Evolutionary conservation across 1,140 invertebrate species (phyloP).

Genomic region (Camponotus vicinus): DNA sequence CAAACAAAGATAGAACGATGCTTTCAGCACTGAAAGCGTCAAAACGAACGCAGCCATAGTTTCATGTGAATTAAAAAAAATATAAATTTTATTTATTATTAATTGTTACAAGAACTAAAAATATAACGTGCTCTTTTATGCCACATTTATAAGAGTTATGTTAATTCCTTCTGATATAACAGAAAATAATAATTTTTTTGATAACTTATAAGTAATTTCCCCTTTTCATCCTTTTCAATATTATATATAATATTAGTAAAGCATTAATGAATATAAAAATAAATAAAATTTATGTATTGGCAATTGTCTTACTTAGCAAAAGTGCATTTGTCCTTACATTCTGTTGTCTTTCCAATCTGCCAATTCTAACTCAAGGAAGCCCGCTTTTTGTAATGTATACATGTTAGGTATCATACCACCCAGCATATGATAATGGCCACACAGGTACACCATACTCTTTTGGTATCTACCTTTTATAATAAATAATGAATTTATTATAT

Average conservation of each 20-base stretch:
- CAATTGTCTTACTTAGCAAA: not conserved
- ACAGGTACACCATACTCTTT: constrained; percentile 92
- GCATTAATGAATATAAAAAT: not conserved
- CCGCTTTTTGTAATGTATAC: constrained; percentile 94
- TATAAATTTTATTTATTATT: too few species aligned
- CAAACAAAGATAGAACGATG: too few species aligned
- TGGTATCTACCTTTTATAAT: constrained; percentile 81
- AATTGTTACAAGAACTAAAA: not conserved
- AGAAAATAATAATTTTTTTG: not conserved
- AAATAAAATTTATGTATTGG: constrained; percentile 7
- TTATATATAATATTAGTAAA: not conserved
- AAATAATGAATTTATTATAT: constrained; percentile 4
- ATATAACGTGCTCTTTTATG: not conserved
- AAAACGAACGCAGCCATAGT: not conserved
- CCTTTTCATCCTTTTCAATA: too few species aligned
- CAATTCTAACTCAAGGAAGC: constrained; percentile 96
- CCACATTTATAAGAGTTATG: not conserved
- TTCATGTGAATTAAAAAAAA: not conserved
- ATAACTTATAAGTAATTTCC: not conserved
- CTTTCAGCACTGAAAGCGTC: too few species aligned
- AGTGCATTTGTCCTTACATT: constrained; percentile 87
- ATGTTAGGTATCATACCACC: constrained; percentile 93
- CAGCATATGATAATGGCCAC: constrained; percentile 96
- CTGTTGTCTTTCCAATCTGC: constrained; percentile 98
- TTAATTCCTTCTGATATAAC: not conserved